Evolutionary conservation across 2,888 invertebrate species (phyloP), one percentile per base, ranked within the genome.

Genomic region (Biston stratarius): DNA sequence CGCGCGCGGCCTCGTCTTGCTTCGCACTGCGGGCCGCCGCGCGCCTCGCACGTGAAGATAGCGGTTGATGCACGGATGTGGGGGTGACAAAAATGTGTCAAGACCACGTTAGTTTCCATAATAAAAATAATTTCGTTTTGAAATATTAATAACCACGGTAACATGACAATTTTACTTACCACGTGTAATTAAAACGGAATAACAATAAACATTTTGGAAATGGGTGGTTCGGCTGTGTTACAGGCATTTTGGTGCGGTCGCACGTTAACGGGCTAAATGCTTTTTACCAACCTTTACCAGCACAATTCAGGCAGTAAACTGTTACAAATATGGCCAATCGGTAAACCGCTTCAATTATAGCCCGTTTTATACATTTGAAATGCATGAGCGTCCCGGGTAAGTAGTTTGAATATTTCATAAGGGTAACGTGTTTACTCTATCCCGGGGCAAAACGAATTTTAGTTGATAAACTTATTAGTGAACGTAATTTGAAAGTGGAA

Each of bases 301-400:
- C 57, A 51, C 59, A 57, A 33, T 61, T 57, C 52, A 60, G 63
- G 14, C 60, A 40, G 74, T 68, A 66, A 70, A 69, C 63, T 65
- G 70, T 71, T 71, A 75, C 72, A 69, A 72, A 71, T 75, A 72
- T 71, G 70, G 72, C 67, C 61, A 70, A 72, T 68, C 67, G 74
- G 75, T 76, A 70, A 75, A 76, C 74, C 76, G 71, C 74, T 64
- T 73, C 72, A 74, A 76, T 74, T 76, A 76, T 70, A 60, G 64
- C 67, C 67, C 69, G 72, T 72, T 73, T 72, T 74, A 70, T 66
- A 69, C 72, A 72, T 72, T 70, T 72, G 67, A 71, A 73, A 76
- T 76, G 68, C 71, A 72, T 66, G 71, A 69, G 51, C 67, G 66
- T 64, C 64, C 74, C 64, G 56, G 61, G 45, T 71, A 71, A 67